These are phyloP conservation scores for Pachycephus smyrnensis DNA, from an alignment of 2,888 invertebrate species.

Conservation along the genomic window DNA sequence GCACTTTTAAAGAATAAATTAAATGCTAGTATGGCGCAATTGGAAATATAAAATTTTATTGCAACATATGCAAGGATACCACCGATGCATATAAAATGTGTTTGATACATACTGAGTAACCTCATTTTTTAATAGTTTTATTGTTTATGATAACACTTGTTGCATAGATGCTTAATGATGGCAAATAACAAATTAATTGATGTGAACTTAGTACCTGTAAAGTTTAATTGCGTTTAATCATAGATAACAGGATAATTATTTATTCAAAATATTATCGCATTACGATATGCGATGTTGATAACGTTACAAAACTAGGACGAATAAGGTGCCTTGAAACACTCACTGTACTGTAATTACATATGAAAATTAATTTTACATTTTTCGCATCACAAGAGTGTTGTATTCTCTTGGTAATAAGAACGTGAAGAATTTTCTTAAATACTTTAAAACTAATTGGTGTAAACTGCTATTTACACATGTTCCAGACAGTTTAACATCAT, in stretches of 20 bases:
- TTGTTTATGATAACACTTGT: not conserved
- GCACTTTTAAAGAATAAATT: no score
- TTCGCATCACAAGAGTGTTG: not conserved
- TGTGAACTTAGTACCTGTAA: no score
- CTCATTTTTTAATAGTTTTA: not conserved
- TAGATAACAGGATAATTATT: not conserved
- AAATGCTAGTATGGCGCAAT: no score
- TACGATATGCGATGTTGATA: not conserved
- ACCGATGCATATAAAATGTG: not conserved
- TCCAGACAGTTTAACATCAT: not conserved
- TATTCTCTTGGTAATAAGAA: not conserved
- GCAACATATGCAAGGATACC: not conserved
- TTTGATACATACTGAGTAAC: not conserved
- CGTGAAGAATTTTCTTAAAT: not conserved
- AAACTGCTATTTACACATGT: not conserved
- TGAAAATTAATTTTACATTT: not conserved
- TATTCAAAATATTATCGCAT: not conserved
- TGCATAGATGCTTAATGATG: not conserved
- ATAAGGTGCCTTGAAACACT: not conserved
- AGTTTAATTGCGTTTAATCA: not conserved
- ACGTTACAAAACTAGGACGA: not conserved
- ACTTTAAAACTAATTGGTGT: not conserved
- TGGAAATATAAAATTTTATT: not conserved
- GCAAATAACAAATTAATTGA: not conserved
- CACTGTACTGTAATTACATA: not conserved